These are phyloP conservation scores for Hirtodrosophila alboralis DNA, from an alignment of 2,888 invertebrate species.

Conservation along the genomic window DNA sequence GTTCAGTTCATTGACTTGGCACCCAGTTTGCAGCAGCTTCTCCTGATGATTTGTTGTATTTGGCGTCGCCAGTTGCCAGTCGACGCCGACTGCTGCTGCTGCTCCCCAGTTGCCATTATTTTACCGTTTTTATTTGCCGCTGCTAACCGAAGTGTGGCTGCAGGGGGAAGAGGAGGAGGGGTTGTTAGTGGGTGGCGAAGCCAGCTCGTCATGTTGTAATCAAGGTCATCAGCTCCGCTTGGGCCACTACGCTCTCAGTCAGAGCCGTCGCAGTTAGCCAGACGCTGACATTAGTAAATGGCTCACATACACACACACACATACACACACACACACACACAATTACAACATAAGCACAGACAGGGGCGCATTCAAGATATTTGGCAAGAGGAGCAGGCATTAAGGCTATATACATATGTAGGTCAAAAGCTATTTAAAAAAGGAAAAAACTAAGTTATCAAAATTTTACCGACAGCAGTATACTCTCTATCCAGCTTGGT, in stretches of 20 bases:
- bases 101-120: slow-evolving; percentile 61
- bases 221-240: slow-evolving; percentile 73
- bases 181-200: too few species aligned
- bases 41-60: slow-evolving; percentile 67
- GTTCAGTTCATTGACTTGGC: slow-evolving; percentile 76
- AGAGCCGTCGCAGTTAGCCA: slow-evolving; percentile 69
- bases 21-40: slow-evolving; percentile 54
- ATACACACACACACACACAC: slow-evolving; percentile 16
- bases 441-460: too few species aligned
- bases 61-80: slow-evolving; percentile 43
- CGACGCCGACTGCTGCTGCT: slow-evolving; percentile 23
- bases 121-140: slow-evolving; percentile 70
- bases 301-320: slow-evolving; percentile 21
- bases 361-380: too few species aligned
- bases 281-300: slow-evolving; percentile 70
- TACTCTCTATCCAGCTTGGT: too few species aligned
- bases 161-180: too few species aligned
- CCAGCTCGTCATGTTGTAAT: slow-evolving; percentile 65
- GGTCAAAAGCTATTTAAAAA: too few species aligned
- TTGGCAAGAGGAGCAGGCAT: too few species aligned
- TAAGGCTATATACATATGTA: too few species aligned
- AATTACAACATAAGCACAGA: not conserved
- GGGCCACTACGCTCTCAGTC: slow-evolving; percentile 56
- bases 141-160: slow-evolving; percentile 20
- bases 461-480: too few species aligned